Evolutionary conservation across 1,140 invertebrate species (phyloP).

Genomic region (Anastrepha ludens): DNA sequence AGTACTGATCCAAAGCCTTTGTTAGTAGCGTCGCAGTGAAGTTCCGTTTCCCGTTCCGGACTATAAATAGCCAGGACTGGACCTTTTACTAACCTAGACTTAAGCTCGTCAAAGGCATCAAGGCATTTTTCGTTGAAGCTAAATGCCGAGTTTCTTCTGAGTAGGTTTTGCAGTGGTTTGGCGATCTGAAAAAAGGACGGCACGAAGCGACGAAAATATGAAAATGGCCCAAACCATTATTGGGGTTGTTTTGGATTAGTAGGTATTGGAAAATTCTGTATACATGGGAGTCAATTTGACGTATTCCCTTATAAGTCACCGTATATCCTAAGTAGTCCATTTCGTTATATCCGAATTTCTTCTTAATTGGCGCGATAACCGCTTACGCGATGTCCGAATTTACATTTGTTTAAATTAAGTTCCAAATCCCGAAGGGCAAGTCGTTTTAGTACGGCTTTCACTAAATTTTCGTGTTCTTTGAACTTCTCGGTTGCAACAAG

Average conservation of each 20-base stretch:
- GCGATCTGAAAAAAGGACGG: background rate
- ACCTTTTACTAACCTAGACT: constrained; percentile 36
- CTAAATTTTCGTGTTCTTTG: background rate
- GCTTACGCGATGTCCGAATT: background rate
- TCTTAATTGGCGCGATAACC: too few species aligned
- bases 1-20: constrained; percentile 28
- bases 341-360: constrained; percentile 23
- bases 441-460: background rate
- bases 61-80: constrained; percentile 60
- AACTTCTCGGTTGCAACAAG: background rate
- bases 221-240: constrained; percentile 57
- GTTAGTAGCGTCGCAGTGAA: constrained; percentile 20
- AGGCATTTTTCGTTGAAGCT: background rate
- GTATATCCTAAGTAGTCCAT: constrained; percentile 57
- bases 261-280: constrained; percentile 56
- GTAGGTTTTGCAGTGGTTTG: background rate
- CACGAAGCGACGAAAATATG: constrained; percentile 58
- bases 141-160: background rate
- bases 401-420: constrained; percentile 32
- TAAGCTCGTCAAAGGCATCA: constrained; percentile 10
- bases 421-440: constrained; percentile 56
- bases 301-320: constrained; percentile 46
- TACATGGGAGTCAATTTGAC: constrained; percentile 37
- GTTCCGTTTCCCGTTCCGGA: constrained; percentile 35
- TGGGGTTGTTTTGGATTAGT: constrained; percentile 50